Evolutionary conservation across 2,888 invertebrate species (phyloP), one percentile per base, ranked within the genome.

Genomic region (Emmelina monodactyla): DNA sequence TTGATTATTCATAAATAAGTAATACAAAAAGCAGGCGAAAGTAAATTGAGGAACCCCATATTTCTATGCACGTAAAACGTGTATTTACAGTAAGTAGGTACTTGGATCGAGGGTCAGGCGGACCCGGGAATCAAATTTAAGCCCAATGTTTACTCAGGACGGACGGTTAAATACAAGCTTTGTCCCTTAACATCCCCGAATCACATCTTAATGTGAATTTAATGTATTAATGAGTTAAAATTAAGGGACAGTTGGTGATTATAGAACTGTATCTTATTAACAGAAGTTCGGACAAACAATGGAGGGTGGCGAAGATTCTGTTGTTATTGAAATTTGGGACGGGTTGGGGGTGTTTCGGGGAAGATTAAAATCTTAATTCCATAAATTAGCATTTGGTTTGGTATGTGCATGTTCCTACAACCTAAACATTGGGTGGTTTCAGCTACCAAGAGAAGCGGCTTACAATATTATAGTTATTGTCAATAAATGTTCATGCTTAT

Each of bases 191-290:
- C 42, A 38, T 32, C 37, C 38, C 45, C 28, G 50, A 54, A 61
- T 59, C 50, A 47, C 52, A 50, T 55, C 55, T 53, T 58, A 61
- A 70, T 61, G 58, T 65, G 61, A 68, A 60, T 63, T 62, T 65
- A 66, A 67, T 63, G 58, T 64, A 62, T 67, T 70, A 68, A 68
- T 67, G 65, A 64, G 58, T 55, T 54, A 45, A 53, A 46, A 51
- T 41, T 43, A 44, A 28, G 36, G n/a, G n/a, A n/a, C n/a, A n/a
- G n/a, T n/a, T n/a, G n/a, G n/a, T n/a, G n/a, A 10, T 25, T 10
- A 3, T 25, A 4, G n/a, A 10, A 25, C 25, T 10, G n/a, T 10
- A 11, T 25, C 25, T 25, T 25, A 25, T 25, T 7, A n/a, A 10
- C 25, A n/a, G 11, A 25, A 25, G n/a, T 25, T 25, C n/a, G 25